These are phyloP conservation scores for Boleophthalmus pectinirostris DNA, from an alignment of 2,113 vertebrate species.

Conservation along the genomic window DNA sequence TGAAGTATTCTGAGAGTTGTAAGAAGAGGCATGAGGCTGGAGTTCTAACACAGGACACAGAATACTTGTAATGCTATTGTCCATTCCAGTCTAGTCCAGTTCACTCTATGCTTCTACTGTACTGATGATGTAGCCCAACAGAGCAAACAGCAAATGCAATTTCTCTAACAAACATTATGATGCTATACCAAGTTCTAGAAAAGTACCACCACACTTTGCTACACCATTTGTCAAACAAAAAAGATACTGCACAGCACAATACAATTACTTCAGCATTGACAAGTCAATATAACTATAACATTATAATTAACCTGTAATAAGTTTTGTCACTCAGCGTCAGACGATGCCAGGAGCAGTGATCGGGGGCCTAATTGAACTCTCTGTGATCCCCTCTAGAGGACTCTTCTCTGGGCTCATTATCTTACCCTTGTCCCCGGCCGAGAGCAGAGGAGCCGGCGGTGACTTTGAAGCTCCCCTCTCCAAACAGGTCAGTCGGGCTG, in stretches of 20 bases:
- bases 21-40: no score
- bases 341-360: constrained; percentile 49
- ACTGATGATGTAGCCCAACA: no score
- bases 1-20: no score
- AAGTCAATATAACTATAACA: neutral
- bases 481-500: constrained; percentile 60
- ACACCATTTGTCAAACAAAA: no score
- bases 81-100: no score
- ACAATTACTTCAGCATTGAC: neutral
- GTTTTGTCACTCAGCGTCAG: constrained; percentile 33
- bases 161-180: no score
- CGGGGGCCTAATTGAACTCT: constrained; percentile 67
- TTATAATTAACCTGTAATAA: constrained; percentile 18
- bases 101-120: no score
- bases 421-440: constrained; percentile 58
- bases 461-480: constrained; percentile 68
- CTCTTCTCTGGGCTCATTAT: constrained; percentile 66
- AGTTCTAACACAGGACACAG: no score
- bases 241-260: neutral
- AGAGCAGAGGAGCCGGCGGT: constrained; percentile 59
- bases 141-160: no score
- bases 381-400: constrained; percentile 62
- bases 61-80: no score
- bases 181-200: no score
- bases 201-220: no score